Base-by-base conservation (phyloP, 2,888 invertebrate genomes). In the Flexamia atlantica region DNA sequence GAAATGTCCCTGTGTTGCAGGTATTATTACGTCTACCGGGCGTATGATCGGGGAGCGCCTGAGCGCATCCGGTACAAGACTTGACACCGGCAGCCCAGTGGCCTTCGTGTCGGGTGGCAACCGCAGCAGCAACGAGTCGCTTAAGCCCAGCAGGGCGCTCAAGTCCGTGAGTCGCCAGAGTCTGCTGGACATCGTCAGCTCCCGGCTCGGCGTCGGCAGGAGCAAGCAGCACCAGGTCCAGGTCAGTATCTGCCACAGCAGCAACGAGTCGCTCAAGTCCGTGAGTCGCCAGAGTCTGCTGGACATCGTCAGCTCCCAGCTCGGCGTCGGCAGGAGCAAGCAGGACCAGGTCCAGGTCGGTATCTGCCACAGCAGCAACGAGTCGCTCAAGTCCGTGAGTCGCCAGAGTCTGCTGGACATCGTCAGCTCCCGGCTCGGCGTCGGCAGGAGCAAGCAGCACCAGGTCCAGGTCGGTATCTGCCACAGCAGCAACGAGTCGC, bases 181-280 rank as follows among this genome's bases (percentile, higher is more conserved):
- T 88, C 92, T 94, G 83, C 90, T 94, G 88, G 94, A 94, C 90
- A 90, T 97, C 90, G 95, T 96, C 91, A 95, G 95, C 90, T 95
- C 95, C 90, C 95, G 95, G 90, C 93, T 95, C 92, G 95, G 95
- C 89, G 89, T 90, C 32, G 89, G 89, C 84, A 89, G 89, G 83
- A 88, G 88, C 86, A 87, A 87, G 82, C 87, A 86, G 83, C 87
- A 88, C 82, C 88, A 88, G 87, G 87, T 87, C 50, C 64, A 64
- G 81, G 57, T 32, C n/a, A n/a, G 36, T 40, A 40, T 1, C 14
- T 28, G 17, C 12, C 20, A 53, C 50, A n/a, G n/a, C n/a, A n/a
- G n/a, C n/a, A n/a, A n/a, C n/a, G 36, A 7, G 9, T 36, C 36
- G 9, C 9, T 4, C 36, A 36, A 36, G 36, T 36, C 4, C 36